Percentiles rank a stretch among this genome's conserved stretches.
Evolutionary conservation across 2,113 vertebrate genomes (phyloP).

Genomic region (Catharus fuscescens): DNA sequence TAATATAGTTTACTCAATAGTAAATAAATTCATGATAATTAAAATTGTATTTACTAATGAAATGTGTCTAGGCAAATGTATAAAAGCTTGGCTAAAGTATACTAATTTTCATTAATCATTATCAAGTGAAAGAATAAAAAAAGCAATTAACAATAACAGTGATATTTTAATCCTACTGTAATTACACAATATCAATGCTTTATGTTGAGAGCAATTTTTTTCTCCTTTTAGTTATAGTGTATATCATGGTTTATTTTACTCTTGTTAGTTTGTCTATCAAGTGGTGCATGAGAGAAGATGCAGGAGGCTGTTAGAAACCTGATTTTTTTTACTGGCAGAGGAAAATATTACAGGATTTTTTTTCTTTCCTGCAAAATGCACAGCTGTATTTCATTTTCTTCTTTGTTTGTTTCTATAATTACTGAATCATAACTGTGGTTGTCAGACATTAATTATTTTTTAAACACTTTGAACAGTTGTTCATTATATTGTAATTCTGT

Average conservation of each 20-base stretch:
- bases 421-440: neutral
- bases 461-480: neutral
- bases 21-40: neutral
- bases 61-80: neutral
- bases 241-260: neutral
- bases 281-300: neutral
- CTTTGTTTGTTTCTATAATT: neutral
- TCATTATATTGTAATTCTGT: neutral
- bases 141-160: neutral
- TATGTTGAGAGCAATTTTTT: neutral
- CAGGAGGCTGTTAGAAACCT: neutral
- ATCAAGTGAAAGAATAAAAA: neutral
- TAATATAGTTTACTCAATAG: neutral
- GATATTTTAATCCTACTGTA: neutral
- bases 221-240: neutral
- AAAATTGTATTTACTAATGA: neutral
- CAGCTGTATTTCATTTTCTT: neutral
- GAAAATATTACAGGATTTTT: neutral
- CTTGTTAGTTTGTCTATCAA: neutral
- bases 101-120: neutral
- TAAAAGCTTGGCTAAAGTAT: neutral
- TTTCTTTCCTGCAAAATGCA: neutral
- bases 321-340: neutral
- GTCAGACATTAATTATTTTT: neutral
- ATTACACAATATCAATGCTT: neutral